Evolutionary conservation across 2,113 vertebrate genomes (phyloP).

Genomic region (Phainopepla nitens): DNA sequence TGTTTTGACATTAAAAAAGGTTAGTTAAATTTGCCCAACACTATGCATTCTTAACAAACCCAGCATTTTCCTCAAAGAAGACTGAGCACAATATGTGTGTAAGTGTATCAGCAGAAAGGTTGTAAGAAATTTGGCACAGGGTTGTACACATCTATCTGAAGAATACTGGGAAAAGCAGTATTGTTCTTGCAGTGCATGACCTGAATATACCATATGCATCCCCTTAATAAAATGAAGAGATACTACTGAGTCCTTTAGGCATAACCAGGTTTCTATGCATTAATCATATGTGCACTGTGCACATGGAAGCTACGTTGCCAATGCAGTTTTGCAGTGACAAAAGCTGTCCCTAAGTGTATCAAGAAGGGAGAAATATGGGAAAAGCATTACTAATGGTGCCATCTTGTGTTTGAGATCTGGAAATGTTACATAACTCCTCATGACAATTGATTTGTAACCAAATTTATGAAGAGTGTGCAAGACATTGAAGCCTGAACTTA

Average conservation of each 20-base stretch:
- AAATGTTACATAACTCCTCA: not conserved
- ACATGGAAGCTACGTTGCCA: not conserved
- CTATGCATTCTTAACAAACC: rapidly evolving
- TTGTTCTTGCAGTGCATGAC: not conserved
- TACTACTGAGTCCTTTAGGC: not conserved
- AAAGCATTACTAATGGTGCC: slow-evolving; percentile 72
- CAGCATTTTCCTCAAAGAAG: not conserved
- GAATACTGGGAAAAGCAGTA: not conserved
- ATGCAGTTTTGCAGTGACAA: not conserved
- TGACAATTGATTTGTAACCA: not conserved
- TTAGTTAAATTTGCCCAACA: not conserved
- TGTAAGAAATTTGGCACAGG: not conserved
- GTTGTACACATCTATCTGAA: not conserved
- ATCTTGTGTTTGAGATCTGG: slow-evolving; percentile 68
- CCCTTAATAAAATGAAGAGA: not conserved
- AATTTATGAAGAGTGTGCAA: not conserved
- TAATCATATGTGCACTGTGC: not conserved
- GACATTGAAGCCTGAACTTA: not conserved
- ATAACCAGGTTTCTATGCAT: not conserved
- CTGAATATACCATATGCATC: not conserved
- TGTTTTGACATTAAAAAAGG: not conserved
- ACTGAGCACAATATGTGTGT: not conserved
- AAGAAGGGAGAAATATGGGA: not conserved
- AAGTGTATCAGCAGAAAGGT: not conserved
- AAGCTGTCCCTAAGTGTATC: not conserved